Base-by-base conservation (phyloP, 2,797 vertebrate genomes). In the Rhyacichthys aspro region DNA sequence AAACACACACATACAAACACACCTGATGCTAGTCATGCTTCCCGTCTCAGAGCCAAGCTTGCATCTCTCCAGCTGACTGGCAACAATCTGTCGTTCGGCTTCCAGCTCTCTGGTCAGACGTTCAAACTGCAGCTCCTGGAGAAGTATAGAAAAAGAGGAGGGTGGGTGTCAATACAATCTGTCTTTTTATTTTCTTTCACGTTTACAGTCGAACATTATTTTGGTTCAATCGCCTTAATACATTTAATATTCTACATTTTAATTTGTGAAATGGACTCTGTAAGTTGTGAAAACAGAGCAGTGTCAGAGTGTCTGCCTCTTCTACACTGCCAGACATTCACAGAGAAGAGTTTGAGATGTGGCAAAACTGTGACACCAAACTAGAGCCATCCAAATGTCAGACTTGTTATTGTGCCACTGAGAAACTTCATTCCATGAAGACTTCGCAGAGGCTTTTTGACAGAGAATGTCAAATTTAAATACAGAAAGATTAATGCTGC, bases 1-100 rank as follows among this genome's bases (percentile, higher is more conserved):
- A 43, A 28, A 57, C 70, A 58, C 57, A 50, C 37, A 43, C 34
- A 38, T 11, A 56, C 28, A 49, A 48, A 91, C 17, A 18, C 82
- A 99, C 97, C 97, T 98, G 91, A 98, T 96, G 90, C 97, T 99
- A 88, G 95, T 98, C 95, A 98, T 95, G 91, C 97, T 99, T 91
- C 97, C 97, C 0, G 97, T 97, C 86, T 98, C 96, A 70, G 97
- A 98, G 87, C 96, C 97, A 73, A 99, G 96, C 84, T 98, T 98
- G 95, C 97, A 99, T 96, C 96, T 93, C 93, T 98, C 97, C 92
- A 99, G 92, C 73, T 99, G 97, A 93, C 94, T 98, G 55, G 97
- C 97, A 36, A 99, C 97, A 72, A 99, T 99, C 85, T 98, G 97
- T 77, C 96, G 94, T 81, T 99, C 97, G 14, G 96, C 97, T 90